Base-by-base conservation (phyloP, 2,113 vertebrate genomes). In the Morone chrysops region DNA sequence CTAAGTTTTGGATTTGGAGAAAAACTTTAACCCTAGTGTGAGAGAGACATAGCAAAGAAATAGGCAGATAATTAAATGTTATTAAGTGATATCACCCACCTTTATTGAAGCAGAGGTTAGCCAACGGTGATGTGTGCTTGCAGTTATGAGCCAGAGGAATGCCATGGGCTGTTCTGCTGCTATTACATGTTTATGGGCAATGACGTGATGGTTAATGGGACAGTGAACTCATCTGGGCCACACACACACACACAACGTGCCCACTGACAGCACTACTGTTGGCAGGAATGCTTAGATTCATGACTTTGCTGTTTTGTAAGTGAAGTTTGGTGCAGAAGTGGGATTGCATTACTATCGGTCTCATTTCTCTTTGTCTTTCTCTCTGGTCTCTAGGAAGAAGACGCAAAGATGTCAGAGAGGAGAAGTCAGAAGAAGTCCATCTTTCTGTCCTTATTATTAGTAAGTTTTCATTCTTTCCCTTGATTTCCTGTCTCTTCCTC, bases 361-460 rank as follows among this genome's bases (percentile, higher is more conserved):
- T 70, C 16, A 9, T 86, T 66, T 82, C 43, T 75, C 31, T 75
- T 41, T 68, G 13, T 81, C 48, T 76, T 18, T 85, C 20, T 36
- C 48, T 83, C 53, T 80, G 72, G 8, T 88, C 69, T 82, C 13
- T 53, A 97, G 96, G 93, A 93, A 90, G 92, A 93, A 93, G 70
- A 89, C 69, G 87, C 89, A 93, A 89, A 95, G 61, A 99, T 99
- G 98, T 94, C 93, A 88, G 93, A 88, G 62, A 83, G 88, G 45
- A 92, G 91, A 90, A 92, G 94, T 90, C 20, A 84, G 12, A 95
- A 88, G 83, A 95, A 95, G 91, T 95, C 87, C 53, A 85, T 95
- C 6, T 78, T 97, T 83, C 95, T 99, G 82, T 96, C 95, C 3
- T 93, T 97, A 38, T 90, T 99, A 79, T 91, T 98, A 94, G 98